These are phyloP conservation scores for Morone saxatilis DNA, from an alignment of 2,113 vertebrate genomes.

Conservation along the genomic window DNA sequence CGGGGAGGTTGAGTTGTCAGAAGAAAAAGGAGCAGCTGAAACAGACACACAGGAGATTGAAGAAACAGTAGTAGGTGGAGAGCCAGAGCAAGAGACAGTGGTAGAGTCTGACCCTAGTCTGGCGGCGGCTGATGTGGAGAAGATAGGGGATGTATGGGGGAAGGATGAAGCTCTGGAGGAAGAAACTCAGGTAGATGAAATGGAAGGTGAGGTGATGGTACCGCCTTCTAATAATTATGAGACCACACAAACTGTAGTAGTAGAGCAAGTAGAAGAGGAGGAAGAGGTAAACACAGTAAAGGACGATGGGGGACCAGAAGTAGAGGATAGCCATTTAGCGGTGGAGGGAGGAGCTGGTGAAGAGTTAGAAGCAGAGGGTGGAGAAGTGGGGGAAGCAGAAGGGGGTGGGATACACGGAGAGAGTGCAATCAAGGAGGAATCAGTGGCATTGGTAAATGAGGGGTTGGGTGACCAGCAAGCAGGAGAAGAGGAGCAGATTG, in stretches of 20 bases:
- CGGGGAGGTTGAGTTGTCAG: slow-evolving; percentile 28
- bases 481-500: slow-evolving; percentile 45
- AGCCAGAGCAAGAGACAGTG: slow-evolving; percentile 38
- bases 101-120: slow-evolving; percentile 34
- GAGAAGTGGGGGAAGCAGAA: slow-evolving; percentile 7
- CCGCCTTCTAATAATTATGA: slow-evolving; percentile 42
- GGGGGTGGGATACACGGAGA: slow-evolving; percentile 16
- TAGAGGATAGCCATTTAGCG: slow-evolving; percentile 30
- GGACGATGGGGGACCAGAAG: slow-evolving; percentile 5
- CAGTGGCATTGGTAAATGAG: slow-evolving; percentile 32
- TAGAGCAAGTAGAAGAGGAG: slow-evolving; percentile 28
- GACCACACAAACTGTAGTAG: slow-evolving; percentile 36
- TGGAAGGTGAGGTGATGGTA: slow-evolving; percentile 14
- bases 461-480: slow-evolving; percentile 26
- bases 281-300: slow-evolving; percentile 27
- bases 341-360: slow-evolving; percentile 31
- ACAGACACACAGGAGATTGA: slow-evolving; percentile 35
- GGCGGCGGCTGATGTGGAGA: slow-evolving; percentile 18
- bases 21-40: slow-evolving; percentile 19
- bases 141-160: slow-evolving; percentile 8
- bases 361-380: slow-evolving; percentile 14
- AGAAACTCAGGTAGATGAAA: slow-evolving; percentile 35
- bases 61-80: slow-evolving; percentile 20
- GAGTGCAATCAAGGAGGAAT: slow-evolving; percentile 33
- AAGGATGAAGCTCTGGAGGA: slow-evolving; percentile 4